A percentile compares a stretch with the other conserved stretches of the same genome.
These are phyloP conservation scores for Bombus fervidus DNA, from an alignment of 1,140 invertebrate genomes.

Conservation along the genomic window DNA sequence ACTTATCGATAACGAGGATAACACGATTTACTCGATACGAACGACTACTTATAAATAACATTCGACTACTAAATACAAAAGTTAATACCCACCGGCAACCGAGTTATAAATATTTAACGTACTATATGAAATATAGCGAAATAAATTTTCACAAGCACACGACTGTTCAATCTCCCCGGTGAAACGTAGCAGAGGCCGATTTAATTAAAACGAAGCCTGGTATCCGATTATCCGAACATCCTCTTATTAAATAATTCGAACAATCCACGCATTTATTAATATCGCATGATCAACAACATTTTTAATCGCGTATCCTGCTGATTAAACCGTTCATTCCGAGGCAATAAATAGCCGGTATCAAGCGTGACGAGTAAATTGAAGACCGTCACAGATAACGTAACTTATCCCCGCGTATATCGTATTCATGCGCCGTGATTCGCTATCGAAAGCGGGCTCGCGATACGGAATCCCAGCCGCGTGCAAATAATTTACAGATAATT, in stretches of 20 bases:
- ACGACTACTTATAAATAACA: too few relatives aligned
- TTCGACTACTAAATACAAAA: too few relatives aligned
- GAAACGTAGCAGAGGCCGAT: not conserved
- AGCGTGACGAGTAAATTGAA: not conserved
- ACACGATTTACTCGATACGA: too few relatives aligned
- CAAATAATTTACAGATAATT: conserved; percentile 19
- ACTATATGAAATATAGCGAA: too few relatives aligned
- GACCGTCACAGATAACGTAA: not conserved
- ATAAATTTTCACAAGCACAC: too few relatives aligned
- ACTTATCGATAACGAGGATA: too few relatives aligned
- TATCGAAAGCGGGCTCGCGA: not conserved
- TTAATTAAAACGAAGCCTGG: not conserved
- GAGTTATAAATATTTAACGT: too few relatives aligned
- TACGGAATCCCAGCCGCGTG: not conserved
- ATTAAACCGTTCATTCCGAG: not conserved
- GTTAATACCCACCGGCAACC: too few relatives aligned
- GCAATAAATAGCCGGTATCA: not conserved
- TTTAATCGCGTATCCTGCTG: not conserved
- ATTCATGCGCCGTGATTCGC: not conserved
- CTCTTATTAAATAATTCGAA: not conserved
- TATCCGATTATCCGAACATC: not conserved
- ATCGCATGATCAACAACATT: not conserved
- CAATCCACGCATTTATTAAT: not conserved
- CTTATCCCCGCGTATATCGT: not conserved
- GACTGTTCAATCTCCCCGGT: too few relatives aligned